A percentile compares a stretch with the other conserved stretches of the same genome.
Evolutionary conservation across 2,888 invertebrate genomes (phyloP).

Genomic region (Aphidius colemani): DNA sequence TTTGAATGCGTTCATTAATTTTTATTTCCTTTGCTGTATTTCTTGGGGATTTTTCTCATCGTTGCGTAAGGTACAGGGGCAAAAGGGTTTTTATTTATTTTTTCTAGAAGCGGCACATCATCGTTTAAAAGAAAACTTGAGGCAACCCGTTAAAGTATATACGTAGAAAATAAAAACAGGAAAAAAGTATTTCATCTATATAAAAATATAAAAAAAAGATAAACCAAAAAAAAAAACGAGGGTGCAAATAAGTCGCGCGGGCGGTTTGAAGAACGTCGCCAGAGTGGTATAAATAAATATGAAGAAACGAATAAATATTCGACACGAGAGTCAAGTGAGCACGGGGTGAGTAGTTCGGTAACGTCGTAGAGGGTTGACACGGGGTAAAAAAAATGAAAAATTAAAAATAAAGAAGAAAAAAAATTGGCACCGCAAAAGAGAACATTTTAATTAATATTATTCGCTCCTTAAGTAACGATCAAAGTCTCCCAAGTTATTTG

Average conservation of each 20-base stretch:
- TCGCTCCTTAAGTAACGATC: slow-evolving; percentile 57
- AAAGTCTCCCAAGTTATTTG: slow-evolving; percentile 36
- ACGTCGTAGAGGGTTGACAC: slow-evolving; percentile 29
- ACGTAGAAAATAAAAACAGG: neutral
- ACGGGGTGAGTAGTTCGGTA: slow-evolving; percentile 37
- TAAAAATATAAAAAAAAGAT: neutral
- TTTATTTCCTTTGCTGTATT: slow-evolving; percentile 12
- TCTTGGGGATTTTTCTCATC: neutral
- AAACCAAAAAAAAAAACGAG: slow-evolving; percentile 29
- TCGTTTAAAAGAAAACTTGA: slow-evolving; percentile 25
- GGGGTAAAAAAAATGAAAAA: neutral
- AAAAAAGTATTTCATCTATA: neutral
- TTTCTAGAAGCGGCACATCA: slow-evolving; percentile 21
- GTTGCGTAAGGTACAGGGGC: neutral
- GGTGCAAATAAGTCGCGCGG: slow-evolving; percentile 51
- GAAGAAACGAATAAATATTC: slow-evolving; percentile 59
- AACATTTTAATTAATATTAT: slow-evolving; percentile 60
- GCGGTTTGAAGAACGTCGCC: slow-evolving; percentile 35
- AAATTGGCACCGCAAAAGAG: slow-evolving; percentile 42
- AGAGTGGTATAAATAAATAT: slow-evolving; percentile 55
- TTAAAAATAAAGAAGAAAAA: slow-evolving; percentile 12
- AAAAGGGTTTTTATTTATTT: slow-evolving; percentile 16
- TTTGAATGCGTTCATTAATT: slow-evolving; percentile 52
- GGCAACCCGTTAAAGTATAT: slow-evolving; percentile 5
- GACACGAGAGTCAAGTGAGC: slow-evolving; percentile 46